Evolutionary conservation across 2,797 vertebrate genomes (phyloP).

Genomic region (Spinibarbus caldwelli): DNA sequence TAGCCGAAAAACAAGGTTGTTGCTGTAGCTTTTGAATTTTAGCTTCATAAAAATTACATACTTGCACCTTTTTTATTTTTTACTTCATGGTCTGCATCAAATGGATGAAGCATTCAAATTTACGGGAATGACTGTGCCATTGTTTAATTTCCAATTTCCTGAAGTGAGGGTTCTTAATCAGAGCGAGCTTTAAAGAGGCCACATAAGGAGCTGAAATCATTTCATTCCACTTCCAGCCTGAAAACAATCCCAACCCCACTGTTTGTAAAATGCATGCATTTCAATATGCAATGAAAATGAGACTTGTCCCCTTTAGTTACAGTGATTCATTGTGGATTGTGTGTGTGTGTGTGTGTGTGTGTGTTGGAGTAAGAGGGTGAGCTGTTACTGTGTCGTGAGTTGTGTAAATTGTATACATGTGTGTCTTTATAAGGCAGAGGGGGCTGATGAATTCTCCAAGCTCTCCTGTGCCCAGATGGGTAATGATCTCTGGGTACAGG

Average conservation of each 20-base stretch:
- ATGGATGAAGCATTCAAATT: conserved; percentile 75
- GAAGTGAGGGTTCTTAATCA: conserved; percentile 69
- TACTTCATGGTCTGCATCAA: neutral
- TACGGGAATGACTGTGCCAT: conserved; percentile 27
- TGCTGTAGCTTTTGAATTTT: neutral
- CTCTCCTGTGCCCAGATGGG: conserved; percentile 72
- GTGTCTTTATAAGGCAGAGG: conserved; percentile 60
- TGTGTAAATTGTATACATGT: conserved; percentile 31
- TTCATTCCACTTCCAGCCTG: conserved; percentile 68
- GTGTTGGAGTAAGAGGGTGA: conserved; percentile 20
- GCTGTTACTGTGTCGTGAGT: conserved; percentile 17
- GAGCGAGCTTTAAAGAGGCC: conserved; percentile 72
- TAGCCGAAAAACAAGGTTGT: neutral
- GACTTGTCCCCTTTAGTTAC: conserved; percentile 84
- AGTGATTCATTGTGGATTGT: conserved; percentile 74
- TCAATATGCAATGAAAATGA: conserved; percentile 82
- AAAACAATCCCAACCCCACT: conserved; percentile 69
- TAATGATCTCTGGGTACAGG: conserved; percentile 80
- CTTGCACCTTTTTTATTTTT: neutral
- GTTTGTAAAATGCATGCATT: conserved; percentile 73
- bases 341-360: conserved; percentile 39
- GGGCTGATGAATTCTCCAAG: conserved; percentile 68
- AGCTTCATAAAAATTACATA: neutral
- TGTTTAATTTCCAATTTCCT: conserved; percentile 60
- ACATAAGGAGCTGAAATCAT: conserved; percentile 74